A percentile compares a stretch with the other conserved stretches of the same genome.
Evolutionary conservation across 2,888 invertebrate genomes (phyloP).

Genomic region (Plebejus argus): DNA sequence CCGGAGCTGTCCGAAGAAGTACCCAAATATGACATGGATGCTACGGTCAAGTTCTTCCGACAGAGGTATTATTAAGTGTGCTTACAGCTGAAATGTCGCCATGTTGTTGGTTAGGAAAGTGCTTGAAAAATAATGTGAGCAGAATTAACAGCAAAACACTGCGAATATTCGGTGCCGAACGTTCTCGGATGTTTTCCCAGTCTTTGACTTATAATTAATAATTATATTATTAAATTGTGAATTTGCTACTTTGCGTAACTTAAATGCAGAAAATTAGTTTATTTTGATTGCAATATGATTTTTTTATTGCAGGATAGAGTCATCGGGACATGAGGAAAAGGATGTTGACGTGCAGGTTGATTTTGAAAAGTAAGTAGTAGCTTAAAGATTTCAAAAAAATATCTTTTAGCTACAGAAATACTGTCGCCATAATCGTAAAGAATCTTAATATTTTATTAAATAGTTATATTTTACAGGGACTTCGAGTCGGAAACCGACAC

Average conservation of each 20-base stretch:
- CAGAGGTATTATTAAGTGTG: slow-evolving; percentile 65
- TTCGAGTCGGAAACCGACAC: slow-evolving; percentile 91
- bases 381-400: not conserved
- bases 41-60: slow-evolving; percentile 86
- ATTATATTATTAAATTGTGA: too few relatives aligned
- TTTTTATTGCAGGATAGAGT: slow-evolving; percentile 54
- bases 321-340: slow-evolving; percentile 59
- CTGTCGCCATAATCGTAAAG: too few relatives aligned
- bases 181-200: too few relatives aligned
- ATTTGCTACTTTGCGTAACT: too few relatives aligned
- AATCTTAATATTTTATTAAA: too few relatives aligned
- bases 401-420: too few relatives aligned
- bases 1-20: slow-evolving; percentile 85
- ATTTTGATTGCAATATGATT: not conserved
- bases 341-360: slow-evolving; percentile 70
- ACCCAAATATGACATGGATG: slow-evolving; percentile 84
- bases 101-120: not conserved
- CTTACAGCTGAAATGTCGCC: not conserved
- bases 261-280: not conserved
- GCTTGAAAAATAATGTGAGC: too few relatives aligned
- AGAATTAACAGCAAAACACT: too few relatives aligned
- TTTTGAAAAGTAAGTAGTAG: slow-evolving; percentile 67
- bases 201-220: too few relatives aligned
- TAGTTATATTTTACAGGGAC: slow-evolving; percentile 80
- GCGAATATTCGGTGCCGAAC: too few relatives aligned